These are phyloP conservation scores for Catocala fraxini DNA, from an alignment of 2,888 invertebrate species.

Conservation along the genomic window DNA sequence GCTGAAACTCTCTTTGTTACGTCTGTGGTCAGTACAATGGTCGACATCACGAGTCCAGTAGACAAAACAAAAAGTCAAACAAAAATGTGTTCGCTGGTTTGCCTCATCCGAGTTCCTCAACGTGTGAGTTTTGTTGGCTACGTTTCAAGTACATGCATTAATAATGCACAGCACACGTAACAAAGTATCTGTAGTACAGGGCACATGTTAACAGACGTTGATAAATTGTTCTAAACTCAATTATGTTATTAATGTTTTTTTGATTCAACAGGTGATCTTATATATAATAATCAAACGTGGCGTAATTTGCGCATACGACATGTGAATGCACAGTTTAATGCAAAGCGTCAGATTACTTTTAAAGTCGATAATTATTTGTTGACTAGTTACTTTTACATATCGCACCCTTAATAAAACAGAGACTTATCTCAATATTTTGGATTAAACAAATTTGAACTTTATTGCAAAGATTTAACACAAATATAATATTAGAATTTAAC, in stretches of 20 bases:
- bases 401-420: too few relatives aligned
- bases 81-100: conserved; percentile 1
- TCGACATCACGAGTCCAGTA: too few relatives aligned
- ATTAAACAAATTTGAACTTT: too few relatives aligned
- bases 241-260: conserved; percentile 19
- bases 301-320: conserved; percentile 6
- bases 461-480: too few relatives aligned
- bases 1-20: too few relatives aligned
- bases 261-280: conserved; percentile 24
- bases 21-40: too few relatives aligned
- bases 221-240: conserved; percentile 23
- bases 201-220: conserved; percentile 19
- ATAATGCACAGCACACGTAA: conserved; percentile 22
- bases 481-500: too few relatives aligned
- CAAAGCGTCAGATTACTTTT: neutral
- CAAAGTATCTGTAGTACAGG: conserved; percentile 19
- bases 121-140: conserved; percentile 28
- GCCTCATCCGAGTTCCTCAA: conserved; percentile 10
- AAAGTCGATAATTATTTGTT: neutral
- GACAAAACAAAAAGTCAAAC: neutral
- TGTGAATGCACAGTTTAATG: conserved; percentile 2
- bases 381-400: too few relatives aligned
- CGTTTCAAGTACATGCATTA: conserved; percentile 29
- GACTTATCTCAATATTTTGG: too few relatives aligned
- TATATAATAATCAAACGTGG: conserved; percentile 2